Conservation (phyloP, 2,888 invertebrate genomes). For the Torymus tubicola region DNA sequence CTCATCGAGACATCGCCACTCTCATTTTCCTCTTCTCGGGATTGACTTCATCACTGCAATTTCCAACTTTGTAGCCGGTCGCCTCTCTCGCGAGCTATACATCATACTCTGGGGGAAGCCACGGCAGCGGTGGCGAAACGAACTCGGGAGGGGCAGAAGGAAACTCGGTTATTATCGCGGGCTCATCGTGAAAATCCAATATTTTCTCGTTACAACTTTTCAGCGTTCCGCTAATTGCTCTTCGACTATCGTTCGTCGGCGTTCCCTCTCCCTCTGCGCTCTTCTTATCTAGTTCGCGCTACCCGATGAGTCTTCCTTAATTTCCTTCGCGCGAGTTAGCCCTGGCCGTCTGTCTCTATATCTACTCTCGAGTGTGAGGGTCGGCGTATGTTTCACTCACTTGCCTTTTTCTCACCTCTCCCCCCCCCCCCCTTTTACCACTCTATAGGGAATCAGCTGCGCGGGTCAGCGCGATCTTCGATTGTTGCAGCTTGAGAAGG, state of each 20-base stretch:
- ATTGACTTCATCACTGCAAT: slow-evolving; percentile 46
- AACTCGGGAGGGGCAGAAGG: slow-evolving; percentile 5
- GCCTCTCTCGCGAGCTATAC: neutral
- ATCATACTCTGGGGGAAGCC: neutral
- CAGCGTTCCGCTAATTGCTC: slow-evolving; percentile 56
- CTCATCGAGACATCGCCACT: no score
- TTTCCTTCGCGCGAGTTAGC: slow-evolving; percentile 23
- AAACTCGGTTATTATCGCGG: slow-evolving; percentile 54
- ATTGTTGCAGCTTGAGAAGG: no score
- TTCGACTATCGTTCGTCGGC: slow-evolving; percentile 35
- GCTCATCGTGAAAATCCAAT: slow-evolving; percentile 57
- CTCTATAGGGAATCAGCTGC: no score
- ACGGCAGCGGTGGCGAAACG: slow-evolving; percentile 22
- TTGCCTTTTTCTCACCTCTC: no score
- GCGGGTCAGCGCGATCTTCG: no score
- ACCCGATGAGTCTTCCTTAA: slow-evolving; percentile 30
- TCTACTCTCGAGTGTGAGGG: no score
- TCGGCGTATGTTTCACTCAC: no score
- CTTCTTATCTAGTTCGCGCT: slow-evolving; percentile 8
- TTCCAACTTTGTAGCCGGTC: slow-evolving; percentile 35
- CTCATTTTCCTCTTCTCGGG: neutral
- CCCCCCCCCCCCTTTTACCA: no score
- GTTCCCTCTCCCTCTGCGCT: neutral
- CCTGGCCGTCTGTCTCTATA: neutral
- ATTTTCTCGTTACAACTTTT: slow-evolving; percentile 59